Evolutionary conservation across 2,797 vertebrate genomes (phyloP).

Genomic region (Sebastes iracundus): DNA sequence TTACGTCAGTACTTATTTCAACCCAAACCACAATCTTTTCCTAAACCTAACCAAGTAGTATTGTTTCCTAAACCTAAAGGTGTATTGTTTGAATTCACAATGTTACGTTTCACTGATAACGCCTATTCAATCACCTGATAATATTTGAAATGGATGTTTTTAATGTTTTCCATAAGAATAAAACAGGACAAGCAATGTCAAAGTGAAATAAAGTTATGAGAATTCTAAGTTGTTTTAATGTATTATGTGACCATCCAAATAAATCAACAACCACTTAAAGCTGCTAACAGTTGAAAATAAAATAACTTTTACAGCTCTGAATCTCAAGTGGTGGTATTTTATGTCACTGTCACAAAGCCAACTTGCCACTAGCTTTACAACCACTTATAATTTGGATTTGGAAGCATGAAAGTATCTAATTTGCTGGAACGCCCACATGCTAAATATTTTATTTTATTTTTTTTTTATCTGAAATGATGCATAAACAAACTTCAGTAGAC

Average conservation of each 20-base stretch:
- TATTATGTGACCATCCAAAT: neutral
- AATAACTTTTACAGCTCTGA: neutral
- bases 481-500: neutral
- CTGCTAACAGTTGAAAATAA: neutral
- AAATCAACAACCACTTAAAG: neutral
- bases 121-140: neutral
- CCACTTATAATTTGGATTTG: slow-evolving; percentile 15
- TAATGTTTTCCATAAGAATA: neutral
- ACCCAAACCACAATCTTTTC: no score
- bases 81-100: no score
- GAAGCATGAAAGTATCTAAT: neutral
- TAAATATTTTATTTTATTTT: slow-evolving; percentile 9
- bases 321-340: neutral
- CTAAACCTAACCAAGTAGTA: no score
- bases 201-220: neutral
- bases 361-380: slow-evolving; percentile 1
- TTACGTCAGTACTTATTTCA: no score
- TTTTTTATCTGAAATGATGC: neutral
- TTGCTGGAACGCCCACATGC: slow-evolving; percentile 6
- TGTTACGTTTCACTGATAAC: neutral
- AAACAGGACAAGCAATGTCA: neutral
- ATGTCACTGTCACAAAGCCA: slow-evolving; percentile 4
- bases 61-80: no score
- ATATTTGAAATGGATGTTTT: neutral
- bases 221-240: neutral